Percentiles rank a stretch among this genome's conserved stretches.
phyloP scores from a whole-genome alignment of 2,797 vertebrate species.

The Malurus splendens region DNA sequence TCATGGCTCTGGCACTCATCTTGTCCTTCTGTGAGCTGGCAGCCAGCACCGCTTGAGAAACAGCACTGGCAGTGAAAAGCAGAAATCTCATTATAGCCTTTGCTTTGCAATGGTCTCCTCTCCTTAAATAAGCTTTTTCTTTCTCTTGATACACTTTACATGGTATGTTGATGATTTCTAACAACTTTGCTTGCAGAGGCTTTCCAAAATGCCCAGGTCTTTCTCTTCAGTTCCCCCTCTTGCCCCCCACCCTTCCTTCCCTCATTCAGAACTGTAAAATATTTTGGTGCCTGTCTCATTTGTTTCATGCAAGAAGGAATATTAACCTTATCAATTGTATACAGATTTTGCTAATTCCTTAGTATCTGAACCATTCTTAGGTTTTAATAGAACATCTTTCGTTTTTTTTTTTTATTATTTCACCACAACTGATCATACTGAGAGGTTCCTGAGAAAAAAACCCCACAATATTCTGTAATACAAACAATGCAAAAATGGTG shows the following conservation, averaged over 20 bases:
- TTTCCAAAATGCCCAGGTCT: not conserved
- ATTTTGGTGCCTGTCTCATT: not conserved
- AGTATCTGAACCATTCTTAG: not conserved
- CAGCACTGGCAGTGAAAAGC: not conserved
- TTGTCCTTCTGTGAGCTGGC: slow-evolving; percentile 36
- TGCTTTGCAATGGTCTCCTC: not conserved
- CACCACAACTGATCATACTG: not conserved
- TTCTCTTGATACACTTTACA: not conserved
- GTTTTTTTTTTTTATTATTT: not conserved
- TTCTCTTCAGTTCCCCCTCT: not conserved
- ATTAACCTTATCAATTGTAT: not conserved
- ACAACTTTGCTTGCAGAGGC: not conserved
- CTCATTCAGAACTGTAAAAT: not conserved
- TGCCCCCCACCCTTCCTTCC: not conserved
- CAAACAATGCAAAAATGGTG: not conserved
- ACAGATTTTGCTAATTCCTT: not conserved
- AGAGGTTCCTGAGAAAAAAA: not conserved
- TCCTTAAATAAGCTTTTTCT: not conserved
- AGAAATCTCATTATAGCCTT: not conserved
- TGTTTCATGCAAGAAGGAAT: not conserved
- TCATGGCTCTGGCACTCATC: not conserved
- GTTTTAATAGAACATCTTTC: not conserved
- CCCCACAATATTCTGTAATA: not conserved
- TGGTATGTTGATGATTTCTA: not conserved
- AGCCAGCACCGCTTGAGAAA: fast-evolving